Conservation (phyloP, 2,888 invertebrate species). For the Synanthedon vespiformis region DNA sequence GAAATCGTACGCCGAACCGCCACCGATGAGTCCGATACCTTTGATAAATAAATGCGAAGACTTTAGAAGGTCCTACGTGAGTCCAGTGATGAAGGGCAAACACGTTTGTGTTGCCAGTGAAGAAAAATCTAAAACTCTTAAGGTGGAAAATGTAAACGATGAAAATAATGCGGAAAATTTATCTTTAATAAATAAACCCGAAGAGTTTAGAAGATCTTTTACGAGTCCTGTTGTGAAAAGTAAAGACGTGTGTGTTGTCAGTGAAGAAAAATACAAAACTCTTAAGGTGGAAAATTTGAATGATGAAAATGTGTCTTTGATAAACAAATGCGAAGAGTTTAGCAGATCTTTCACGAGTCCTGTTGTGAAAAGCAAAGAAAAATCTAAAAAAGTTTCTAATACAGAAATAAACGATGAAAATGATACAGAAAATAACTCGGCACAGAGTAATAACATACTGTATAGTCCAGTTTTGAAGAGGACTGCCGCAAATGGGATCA, state of each 20-base stretch:
- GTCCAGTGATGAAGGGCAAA: constrained; percentile 23
- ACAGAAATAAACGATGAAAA: constrained; percentile 2
- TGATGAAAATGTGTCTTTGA: constrained; percentile 29
- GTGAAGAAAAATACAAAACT: constrained; percentile 1
- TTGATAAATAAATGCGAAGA: constrained; percentile 44
- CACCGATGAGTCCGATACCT: constrained; percentile 61
- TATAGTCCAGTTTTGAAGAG: constrained; percentile 35
- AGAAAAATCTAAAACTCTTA: not conserved
- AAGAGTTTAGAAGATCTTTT: constrained; percentile 40
- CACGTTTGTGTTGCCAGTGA: constrained; percentile 20
- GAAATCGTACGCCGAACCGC: constrained; percentile 67
- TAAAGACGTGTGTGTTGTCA: constrained; percentile 19
- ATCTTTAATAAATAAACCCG: constrained; percentile 43
- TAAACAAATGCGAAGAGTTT: constrained; percentile 41
- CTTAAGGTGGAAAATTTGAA: no score
- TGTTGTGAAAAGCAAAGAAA: constrained; percentile 10
- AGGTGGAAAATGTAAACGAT: no score
- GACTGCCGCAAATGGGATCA: constrained; percentile 24
- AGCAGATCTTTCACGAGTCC: constrained; percentile 46
- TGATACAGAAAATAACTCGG: constrained; percentile 9
- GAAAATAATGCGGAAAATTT: constrained; percentile 15
- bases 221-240: constrained; percentile 38
- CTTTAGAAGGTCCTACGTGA: constrained; percentile 46
- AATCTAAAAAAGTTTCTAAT: not conserved
- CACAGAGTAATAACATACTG: constrained; percentile 9